Base-by-base conservation (phyloP, 2,888 invertebrate genomes). In the Drosophila barbarae region DNA sequence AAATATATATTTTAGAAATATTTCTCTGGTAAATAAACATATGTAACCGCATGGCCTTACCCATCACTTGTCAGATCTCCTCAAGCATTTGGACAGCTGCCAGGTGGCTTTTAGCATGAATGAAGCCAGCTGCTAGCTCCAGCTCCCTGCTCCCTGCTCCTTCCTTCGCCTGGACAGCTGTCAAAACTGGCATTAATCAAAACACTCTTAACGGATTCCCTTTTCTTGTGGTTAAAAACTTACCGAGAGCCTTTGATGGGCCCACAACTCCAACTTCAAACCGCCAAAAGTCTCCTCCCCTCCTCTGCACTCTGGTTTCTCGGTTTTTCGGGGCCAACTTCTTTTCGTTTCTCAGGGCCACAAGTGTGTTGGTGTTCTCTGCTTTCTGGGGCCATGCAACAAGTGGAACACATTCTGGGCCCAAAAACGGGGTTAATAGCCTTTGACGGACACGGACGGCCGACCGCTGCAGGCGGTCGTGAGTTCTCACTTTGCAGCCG, bases 151-250 rank as follows among this genome's bases (percentile, higher is more conserved):
- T 35, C n/a, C n/a, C 3, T 8, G n/a, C 8, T 8, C 8, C 36
- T 23, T 23, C 23, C 23, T 23, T 23, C 35, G 23, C 23, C 53
- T 77, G 81, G 72, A 67, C 82, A 79, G 84, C 84, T 81, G 81
- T 81, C 81, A 81, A 81, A 81, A 81, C 71, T 74, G 82, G 63
- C 77, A 81, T 81, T 84, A 81, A 81, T 81, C 81, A 81, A 77
- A 81, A 81, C 80, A 81, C 82, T 80, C 71, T 56, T 61, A 82
- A 69, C 71, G 26, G 57, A 56, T 44, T 18, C 46, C 59, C 46
- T 21, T 28, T 34, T 46, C 10, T 56, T 56, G 64, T 15, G 63
- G 52, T 2, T 41, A 50, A 39, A 53, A 53, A 54, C 39, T 61
- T 66, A 18, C 53, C 41, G 52, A 21, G 9, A 46, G 38, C 42